Evolutionary conservation across 2,113 vertebrate genomes (phyloP).

Genomic region (Neoarius graeffei): DNA sequence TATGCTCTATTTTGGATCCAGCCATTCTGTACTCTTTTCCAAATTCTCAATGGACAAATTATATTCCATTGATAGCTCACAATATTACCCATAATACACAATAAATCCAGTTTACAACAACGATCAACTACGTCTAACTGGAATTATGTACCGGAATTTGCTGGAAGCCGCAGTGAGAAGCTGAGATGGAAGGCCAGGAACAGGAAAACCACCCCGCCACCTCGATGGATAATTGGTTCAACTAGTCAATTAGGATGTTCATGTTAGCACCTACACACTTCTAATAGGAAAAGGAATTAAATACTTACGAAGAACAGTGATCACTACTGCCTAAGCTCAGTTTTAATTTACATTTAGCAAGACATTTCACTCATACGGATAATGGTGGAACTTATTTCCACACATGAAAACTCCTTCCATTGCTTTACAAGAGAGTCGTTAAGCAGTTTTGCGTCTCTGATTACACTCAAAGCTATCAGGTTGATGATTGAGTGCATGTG

Average conservation of each 20-base stretch:
- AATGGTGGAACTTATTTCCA: conserved; percentile 29
- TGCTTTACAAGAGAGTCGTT: neutral
- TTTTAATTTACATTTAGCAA: conserved; percentile 49
- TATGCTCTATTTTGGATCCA: neutral
- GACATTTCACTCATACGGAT: conserved; percentile 39
- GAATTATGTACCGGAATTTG: no score
- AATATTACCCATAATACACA: neutral
- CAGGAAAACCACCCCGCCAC: conserved; percentile 27
- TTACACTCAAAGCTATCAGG: neutral
- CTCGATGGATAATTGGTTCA: conserved; percentile 52
- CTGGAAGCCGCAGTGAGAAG: neutral
- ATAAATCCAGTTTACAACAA: neutral
- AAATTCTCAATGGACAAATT: neutral
- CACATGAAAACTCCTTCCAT: neutral
- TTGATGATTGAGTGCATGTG: neutral
- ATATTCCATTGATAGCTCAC: neutral
- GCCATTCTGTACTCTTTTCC: neutral
- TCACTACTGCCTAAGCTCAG: conserved; percentile 36
- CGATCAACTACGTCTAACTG: neutral
- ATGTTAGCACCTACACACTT: conserved; percentile 55
- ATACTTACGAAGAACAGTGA: conserved; percentile 20
- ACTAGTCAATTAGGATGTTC: conserved; percentile 50
- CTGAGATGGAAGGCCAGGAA: conserved; percentile 16
- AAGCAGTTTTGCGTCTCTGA: neutral
- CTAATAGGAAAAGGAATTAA: conserved; percentile 52